Evolutionary conservation across 2,113 vertebrate genomes (phyloP).

Genomic region (Gobius niger): DNA sequence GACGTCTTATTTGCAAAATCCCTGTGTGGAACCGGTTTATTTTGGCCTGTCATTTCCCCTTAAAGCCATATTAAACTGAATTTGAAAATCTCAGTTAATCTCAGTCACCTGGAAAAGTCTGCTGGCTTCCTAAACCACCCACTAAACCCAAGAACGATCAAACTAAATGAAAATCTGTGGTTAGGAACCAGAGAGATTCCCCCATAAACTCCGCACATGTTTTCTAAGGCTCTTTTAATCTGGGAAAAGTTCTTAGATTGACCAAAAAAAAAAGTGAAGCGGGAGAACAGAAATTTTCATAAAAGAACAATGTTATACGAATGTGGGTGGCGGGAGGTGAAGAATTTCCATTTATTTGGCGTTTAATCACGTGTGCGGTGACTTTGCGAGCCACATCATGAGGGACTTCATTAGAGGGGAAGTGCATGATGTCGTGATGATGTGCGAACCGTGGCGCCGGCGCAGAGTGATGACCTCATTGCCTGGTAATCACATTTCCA

Average conservation of each 20-base stretch:
- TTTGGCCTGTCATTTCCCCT: constrained; percentile 9
- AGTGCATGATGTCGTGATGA: constrained; percentile 79
- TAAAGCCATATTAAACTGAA: constrained; percentile 4
- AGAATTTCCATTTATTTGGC: constrained; percentile 66
- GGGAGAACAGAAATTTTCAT: constrained; percentile 48
- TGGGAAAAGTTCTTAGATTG: constrained; percentile 53
- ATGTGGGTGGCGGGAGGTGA: constrained; percentile 68
- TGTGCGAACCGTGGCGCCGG: constrained; percentile 77
- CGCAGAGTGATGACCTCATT: constrained; percentile 74
- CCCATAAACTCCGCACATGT: constrained; percentile 51
- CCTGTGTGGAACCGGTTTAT: constrained; percentile 7
- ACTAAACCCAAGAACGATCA: constrained; percentile 26
- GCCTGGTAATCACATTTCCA: constrained; percentile 77
- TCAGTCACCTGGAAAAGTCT: constrained; percentile 52
- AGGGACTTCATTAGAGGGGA: constrained; percentile 80
- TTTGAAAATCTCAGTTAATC: not conserved
- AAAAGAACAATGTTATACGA: constrained; percentile 53
- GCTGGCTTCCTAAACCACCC: constrained; percentile 26
- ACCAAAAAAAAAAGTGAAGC: not conserved
- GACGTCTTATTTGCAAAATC: constrained; percentile 12
- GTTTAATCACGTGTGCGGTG: constrained; percentile 53
- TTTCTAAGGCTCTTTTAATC: constrained; percentile 61
- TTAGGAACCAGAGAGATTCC: constrained; percentile 39
- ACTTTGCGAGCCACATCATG: constrained; percentile 47
- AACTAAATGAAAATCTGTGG: constrained; percentile 66